Evolutionary conservation across 2,113 vertebrate species (phyloP), one percentile per base, ranked within the genome.

Genomic region (Glaucidium brasilianum): DNA sequence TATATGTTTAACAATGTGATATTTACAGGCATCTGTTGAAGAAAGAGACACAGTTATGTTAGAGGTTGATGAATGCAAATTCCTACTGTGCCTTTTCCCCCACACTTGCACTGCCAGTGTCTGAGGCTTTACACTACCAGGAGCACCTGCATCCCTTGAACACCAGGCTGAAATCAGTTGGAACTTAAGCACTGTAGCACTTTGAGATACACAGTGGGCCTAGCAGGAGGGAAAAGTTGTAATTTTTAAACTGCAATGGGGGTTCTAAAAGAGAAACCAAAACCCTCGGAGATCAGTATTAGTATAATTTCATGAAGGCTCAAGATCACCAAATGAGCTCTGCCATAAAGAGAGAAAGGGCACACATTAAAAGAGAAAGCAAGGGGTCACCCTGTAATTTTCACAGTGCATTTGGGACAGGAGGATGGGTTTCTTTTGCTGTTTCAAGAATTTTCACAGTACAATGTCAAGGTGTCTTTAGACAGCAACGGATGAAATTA

Each of bases 1-100:
- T 94, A 99, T 99, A 96, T 98, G 99, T 95, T 98, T 98, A 97
- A 99, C 98, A 82, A 98, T 96, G 88, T 97, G 98, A 37, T 98
- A 98, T 93, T 98, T 98, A 94, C 98, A 98, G 45, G 97, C 97
- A 96, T 98, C 98, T 98, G 97, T 92, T 94, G 69, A 93, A 97
- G 92, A 96, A 92, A 95, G 41, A 88, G 11, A 84, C 6, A 17
- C 0, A 5, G 16, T 4, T 63, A 14, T 52, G 12, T 92, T 62
- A 95, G 29, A 91, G 23, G 53, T 0, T 64, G 45, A 83, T 41
- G 15, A 69, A 66, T 11, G 3, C 55, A 89, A 77, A 19, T 16
- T 69, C 22, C 58, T 59, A 6, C 25, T 16, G 6, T 29, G 32
- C 53, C 25, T 69, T 32, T 35, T n/a, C n/a, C 41, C 34, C 55